Conservation (phyloP, 2,888 invertebrate species). For the Brenthis ino region DNA sequence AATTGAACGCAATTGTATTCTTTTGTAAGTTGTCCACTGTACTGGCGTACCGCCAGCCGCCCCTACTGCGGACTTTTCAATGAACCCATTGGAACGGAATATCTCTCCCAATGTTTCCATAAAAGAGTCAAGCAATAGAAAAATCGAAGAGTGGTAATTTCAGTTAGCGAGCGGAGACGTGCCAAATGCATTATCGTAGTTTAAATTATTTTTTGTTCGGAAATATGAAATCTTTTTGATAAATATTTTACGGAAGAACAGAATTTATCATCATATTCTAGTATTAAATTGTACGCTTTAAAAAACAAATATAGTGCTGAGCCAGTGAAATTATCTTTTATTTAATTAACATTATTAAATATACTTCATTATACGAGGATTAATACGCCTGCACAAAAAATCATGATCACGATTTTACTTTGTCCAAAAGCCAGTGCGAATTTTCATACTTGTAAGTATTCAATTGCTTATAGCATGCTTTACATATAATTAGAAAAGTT, state of each 20-base stretch:
- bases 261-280: not conserved
- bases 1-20: slow-evolving; percentile 26
- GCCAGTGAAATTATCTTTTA: not conserved
- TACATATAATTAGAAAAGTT: too few species aligned
- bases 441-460: too few species aligned
- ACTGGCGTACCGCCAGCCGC: slow-evolving; percentile 74
- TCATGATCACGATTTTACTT: too few species aligned
- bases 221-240: slow-evolving; percentile 12
- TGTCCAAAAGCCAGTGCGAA: too few species aligned
- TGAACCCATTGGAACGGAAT: slow-evolving; percentile 77
- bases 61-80: slow-evolving; percentile 81
- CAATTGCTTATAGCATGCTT: too few species aligned
- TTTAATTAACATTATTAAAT: not conserved
- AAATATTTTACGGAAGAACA: slow-evolving; percentile 4
- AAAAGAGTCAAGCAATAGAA: slow-evolving; percentile 76
- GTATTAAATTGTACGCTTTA: not conserved
- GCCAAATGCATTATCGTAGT: slow-evolving; percentile 34
- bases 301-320: not conserved
- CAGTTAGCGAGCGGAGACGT: slow-evolving; percentile 33
- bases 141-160: slow-evolving; percentile 46
- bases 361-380: too few species aligned
- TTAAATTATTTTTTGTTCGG: slow-evolving; percentile 28
- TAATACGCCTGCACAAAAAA: too few species aligned
- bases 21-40: slow-evolving; percentile 39
- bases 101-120: slow-evolving; percentile 77